Evolutionary conservation across 2,113 vertebrate species (phyloP), one percentile per base, ranked within the genome.

Genomic region (Nipponia nippon): DNA sequence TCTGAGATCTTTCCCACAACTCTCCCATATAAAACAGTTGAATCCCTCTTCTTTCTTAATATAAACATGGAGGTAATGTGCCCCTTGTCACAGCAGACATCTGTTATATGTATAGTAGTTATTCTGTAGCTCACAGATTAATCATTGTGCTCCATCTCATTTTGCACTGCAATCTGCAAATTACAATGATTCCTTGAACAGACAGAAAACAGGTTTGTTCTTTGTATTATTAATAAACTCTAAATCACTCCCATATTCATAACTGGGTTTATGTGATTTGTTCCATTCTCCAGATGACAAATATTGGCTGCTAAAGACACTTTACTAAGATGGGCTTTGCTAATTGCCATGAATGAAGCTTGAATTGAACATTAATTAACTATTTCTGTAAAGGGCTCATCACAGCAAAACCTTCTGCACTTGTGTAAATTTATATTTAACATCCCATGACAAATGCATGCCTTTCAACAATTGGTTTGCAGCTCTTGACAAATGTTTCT

Each of bases 31-130:
- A 94, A 96, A 98, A 96, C 83, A 96, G 92, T 92, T 73, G 97
- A 97, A 92, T 96, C 82, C 38, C 93, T 83, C 71, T 76, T 93
- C 67, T 72, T 96, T 97, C 95, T 96, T 96, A 98, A 94, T 97
- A 94, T 98, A 98, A 98, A 98, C 97, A 97, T 58, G 77, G 93
- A 98, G 97, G 97, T 98, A 98, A 98, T 98, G 90, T 97, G 93
- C 96, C 97, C 97, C 98, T 98, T 97, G 97, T 98, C 97, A 97
- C 93, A 94, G 61, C 49, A 90, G 95, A 97, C 98, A 98, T 98
- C 98, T 98, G 98, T 97, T 98, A 84, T 58, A 91, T 93, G 95
- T 97, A 82, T 92, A 95, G 96, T 84, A 93, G 92, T 65, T 90
- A 90, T 93, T 95, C 89, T 95, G 32, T 96, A 95, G 92, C 95